phyloP scores from a whole-genome alignment of 2,888 invertebrate genomes.

The Nomada ferruginata region DNA sequence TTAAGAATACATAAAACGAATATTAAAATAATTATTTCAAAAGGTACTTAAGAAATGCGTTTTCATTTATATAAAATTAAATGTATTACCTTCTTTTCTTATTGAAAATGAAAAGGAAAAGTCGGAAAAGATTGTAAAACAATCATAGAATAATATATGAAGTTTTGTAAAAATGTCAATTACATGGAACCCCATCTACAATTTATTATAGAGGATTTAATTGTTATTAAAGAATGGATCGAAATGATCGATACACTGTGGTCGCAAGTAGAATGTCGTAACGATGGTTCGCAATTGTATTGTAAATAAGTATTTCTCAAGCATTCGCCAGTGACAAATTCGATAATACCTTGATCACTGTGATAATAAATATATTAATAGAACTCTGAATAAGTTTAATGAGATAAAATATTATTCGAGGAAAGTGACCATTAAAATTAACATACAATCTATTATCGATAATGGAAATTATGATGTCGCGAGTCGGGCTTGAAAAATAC shows the following conservation, averaged over 20 bases:
- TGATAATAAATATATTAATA: background rate
- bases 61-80: background rate
- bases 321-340: background rate
- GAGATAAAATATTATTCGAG: background rate
- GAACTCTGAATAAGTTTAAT: no score
- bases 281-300: background rate
- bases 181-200: background rate
- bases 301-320: constrained; percentile 1
- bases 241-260: background rate
- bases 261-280: no score
- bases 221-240: background rate
- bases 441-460: no score
- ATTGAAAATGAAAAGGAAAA: background rate
- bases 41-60: background rate
- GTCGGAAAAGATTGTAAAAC: background rate
- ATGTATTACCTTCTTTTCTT: background rate
- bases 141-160: background rate
- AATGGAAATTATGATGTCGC: background rate
- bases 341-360: background rate
- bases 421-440: background rate
- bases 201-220: background rate
- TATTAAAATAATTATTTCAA: background rate
- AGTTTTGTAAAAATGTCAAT: background rate
- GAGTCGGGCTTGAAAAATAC: background rate
- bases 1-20: background rate